Percentiles rank a stretch among this genome's conserved stretches.
These are phyloP conservation scores for Macrochelys suwanniensis DNA, from an alignment of 2,797 vertebrate species.

Conservation along the genomic window DNA sequence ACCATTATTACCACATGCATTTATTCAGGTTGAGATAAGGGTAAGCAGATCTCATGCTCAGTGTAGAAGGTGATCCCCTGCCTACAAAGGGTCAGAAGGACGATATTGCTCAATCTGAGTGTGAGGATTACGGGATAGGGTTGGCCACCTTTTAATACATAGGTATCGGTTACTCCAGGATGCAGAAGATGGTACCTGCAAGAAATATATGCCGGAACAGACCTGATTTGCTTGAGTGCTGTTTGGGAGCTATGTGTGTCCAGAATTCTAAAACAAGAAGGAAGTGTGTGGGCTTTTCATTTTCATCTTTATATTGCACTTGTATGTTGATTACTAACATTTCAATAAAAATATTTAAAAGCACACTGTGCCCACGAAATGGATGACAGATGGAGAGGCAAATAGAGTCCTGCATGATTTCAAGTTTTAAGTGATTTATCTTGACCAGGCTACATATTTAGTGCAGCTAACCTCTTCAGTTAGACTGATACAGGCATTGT, in stretches of 20 bases:
- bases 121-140: not conserved
- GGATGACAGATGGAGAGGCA: conserved; percentile 58
- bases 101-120: not conserved
- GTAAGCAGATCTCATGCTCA: not conserved
- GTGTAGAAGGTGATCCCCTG: not conserved
- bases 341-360: conserved; percentile 46
- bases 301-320: conserved; percentile 15
- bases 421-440: conserved; percentile 73
- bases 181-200: not conserved
- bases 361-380: not conserved
- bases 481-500: conserved; percentile 83
- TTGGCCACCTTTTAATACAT: not conserved
- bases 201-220: not conserved
- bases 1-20: not conserved
- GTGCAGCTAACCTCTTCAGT: conserved; percentile 78
- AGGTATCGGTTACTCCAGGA: not conserved
- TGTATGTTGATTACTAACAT: conserved; percentile 8
- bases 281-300: not conserved
- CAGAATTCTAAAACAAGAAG: not conserved
- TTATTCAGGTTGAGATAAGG: not conserved
- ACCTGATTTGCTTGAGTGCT: not conserved
- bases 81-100: not conserved
- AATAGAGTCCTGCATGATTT: conserved; percentile 72
- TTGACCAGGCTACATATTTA: conserved; percentile 75
- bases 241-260: not conserved